These are phyloP conservation scores for Megalops atlanticus DNA, from an alignment of 2,113 vertebrate species.

Conservation along the genomic window DNA sequence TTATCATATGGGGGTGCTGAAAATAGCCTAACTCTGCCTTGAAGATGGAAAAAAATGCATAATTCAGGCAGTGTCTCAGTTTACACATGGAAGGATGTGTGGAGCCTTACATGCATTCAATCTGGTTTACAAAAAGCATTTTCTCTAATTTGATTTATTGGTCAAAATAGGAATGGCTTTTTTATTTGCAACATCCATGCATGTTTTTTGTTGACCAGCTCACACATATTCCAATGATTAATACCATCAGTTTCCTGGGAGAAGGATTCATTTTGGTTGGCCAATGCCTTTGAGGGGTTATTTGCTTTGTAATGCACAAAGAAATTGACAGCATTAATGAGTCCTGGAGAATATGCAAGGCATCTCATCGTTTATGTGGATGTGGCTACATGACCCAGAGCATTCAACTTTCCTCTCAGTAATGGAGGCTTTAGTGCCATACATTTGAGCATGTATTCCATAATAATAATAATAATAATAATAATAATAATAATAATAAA, in stretches of 20 bases:
- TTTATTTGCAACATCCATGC: neutral
- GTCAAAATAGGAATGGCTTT: neutral
- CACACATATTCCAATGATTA: too few species aligned
- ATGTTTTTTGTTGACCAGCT: neutral
- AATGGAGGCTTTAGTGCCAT: neutral
- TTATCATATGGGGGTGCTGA: neutral
- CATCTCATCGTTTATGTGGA: neutral
- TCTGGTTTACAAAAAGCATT: neutral
- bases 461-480: too few species aligned
- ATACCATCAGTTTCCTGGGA: too few species aligned
- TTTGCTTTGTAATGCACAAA: neutral
- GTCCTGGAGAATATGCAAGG: neutral
- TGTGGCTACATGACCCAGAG: neutral
- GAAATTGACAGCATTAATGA: neutral
- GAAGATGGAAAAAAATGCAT: neutral
- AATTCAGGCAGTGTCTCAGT: neutral
- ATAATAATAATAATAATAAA: too few species aligned
- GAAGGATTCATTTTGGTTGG: neutral
- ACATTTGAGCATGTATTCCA: too few species aligned
- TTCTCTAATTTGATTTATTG: neutral
- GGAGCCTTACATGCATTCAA: neutral
- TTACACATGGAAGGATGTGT: neutral
- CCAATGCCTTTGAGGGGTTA: neutral
- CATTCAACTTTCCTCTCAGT: neutral
- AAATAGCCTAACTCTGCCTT: neutral